Base-by-base conservation (phyloP, 2,888 invertebrate species). In the Eupeodes latifasciatus region DNA sequence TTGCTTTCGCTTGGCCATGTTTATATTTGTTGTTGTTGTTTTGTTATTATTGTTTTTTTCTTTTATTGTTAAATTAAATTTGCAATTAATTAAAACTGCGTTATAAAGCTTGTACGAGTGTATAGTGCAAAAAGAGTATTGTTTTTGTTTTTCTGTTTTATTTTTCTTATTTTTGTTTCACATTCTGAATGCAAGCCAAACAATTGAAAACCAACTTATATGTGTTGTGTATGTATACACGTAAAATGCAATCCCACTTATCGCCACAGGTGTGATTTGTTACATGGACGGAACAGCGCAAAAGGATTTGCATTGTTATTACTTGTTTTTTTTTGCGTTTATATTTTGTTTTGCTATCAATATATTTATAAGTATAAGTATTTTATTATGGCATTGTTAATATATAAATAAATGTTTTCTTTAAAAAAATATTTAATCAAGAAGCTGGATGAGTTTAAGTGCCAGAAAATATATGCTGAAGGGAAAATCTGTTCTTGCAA, bases 381-480 rank as follows among this genome's bases (percentile, higher is more conserved):
- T 19, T 47, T 27, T 44, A 67, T 27, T 27, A 59, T 78, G 19
- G 59, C 34, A 49, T 67, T 61, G 47, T 64, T 40, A 47, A 47
- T 19, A 59, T 36, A 59, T 55, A 71, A 40, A 71, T n/a, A n/a
- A 36, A 55, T 59, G 62, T 75, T 72, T 10, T 72, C 62, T 62
- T 36, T 19, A 64, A 36, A 40, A 40, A 44, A 64, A 36, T 51
- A 62, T 59, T 75, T 16, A 27, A 61, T 40, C 47, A 61, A 64
- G 75, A 80, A 75, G 75, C 80, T 80, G 84, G 55, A 62, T 69
- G 75, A 55, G 74, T 66, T 76, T 47, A 85, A 71, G 80, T 69
- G 71, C 71, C 85, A 81, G 62, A 71, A 79, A 85, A 85, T 85
- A 64, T 76, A 85, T 85, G 85, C 81, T 81, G 85, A 80, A 71